phyloP scores from a whole-genome alignment of 1,140 invertebrate genomes.

The Solenopsis invicta region DNA sequence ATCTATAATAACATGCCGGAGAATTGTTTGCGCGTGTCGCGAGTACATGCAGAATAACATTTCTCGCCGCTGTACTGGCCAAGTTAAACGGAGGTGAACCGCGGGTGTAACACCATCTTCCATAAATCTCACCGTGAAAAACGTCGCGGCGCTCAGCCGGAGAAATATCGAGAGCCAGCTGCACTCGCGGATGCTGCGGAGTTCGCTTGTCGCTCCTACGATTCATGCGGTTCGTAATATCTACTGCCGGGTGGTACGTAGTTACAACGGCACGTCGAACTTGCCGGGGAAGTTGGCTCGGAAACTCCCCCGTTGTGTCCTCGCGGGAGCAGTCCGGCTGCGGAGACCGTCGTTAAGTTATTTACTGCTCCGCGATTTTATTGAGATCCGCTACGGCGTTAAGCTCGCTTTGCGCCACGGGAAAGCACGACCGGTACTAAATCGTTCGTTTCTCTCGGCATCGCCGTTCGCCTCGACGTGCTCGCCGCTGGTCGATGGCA shows the following conservation, averaged over 20 bases:
- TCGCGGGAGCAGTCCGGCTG: conserved; percentile 30
- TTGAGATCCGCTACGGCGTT: conserved; percentile 52
- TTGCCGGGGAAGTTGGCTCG: conserved; percentile 37
- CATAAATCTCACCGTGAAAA: conserved; percentile 48
- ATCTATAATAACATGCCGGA: conserved; percentile 41
- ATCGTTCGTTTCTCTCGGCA: conserved; percentile 13
- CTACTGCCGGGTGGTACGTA: not conserved
- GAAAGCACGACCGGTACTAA: conserved; percentile 31
- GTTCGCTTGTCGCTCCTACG: conserved; percentile 7
- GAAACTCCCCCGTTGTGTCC: conserved; percentile 43
- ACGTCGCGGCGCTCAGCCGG: conserved; percentile 4
- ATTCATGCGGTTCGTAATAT: conserved; percentile 43
- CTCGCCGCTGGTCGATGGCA: conserved; percentile 6
- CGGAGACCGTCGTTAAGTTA: conserved; percentile 51
- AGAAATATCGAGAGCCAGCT: conserved; percentile 53
- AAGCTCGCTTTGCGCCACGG: conserved; percentile 33
- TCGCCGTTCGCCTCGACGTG: not conserved
- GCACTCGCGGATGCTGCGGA: conserved; percentile 15
- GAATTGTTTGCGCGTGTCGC: conserved; percentile 30
- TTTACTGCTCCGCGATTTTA: conserved; percentile 61
- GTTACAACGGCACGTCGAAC: conserved; percentile 44
- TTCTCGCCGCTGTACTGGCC: conserved; percentile 1
- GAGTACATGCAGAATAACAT: conserved; percentile 12
- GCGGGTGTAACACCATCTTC: not conserved
- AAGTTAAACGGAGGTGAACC: conserved; percentile 41